Evolutionary conservation across 2,888 invertebrate species (phyloP).

Genomic region (Mythimna loreyi): DNA sequence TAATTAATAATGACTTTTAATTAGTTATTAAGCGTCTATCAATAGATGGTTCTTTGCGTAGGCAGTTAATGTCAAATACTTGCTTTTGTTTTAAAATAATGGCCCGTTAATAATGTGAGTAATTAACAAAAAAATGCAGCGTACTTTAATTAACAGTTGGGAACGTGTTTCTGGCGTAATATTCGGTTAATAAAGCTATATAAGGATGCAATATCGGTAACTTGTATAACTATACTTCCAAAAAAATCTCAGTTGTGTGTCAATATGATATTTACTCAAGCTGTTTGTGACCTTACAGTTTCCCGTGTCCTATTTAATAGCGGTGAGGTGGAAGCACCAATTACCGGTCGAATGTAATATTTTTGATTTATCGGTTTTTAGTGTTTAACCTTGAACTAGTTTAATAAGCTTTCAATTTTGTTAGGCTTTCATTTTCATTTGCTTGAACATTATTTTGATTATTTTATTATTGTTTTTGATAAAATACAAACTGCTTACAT

Average conservation of each 20-base stretch:
- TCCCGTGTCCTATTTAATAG: conserved; percentile 74
- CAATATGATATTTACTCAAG: conserved; percentile 63
- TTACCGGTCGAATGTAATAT: conserved; percentile 21
- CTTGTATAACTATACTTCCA: conserved; percentile 50
- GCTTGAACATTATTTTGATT: neutral
- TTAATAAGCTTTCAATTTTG: neutral
- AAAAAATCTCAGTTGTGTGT: conserved; percentile 52
- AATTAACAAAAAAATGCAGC: conserved; percentile 48
- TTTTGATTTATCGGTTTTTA: conserved; percentile 21
- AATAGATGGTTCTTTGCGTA: conserved; percentile 35
- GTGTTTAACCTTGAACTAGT: conserved; percentile 6
- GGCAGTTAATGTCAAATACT: conserved; percentile 47
- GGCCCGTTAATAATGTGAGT: conserved; percentile 28
- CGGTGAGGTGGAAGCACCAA: conserved; percentile 50
- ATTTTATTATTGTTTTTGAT: neutral
- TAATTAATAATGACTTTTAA: conserved; percentile 29
- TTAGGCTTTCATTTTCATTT: neutral
- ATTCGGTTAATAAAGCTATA: conserved; percentile 39
- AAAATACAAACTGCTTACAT: too few species aligned
- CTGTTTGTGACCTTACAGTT: conserved; percentile 65
- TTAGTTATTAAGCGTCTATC: conserved; percentile 27
- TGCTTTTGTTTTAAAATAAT: conserved; percentile 59
- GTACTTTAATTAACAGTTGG: conserved; percentile 35
- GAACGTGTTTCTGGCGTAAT: conserved; percentile 48
- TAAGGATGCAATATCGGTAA: conserved; percentile 45